Conservation (phyloP, 2,113 vertebrate species). For the Symphodus melops region DNA sequence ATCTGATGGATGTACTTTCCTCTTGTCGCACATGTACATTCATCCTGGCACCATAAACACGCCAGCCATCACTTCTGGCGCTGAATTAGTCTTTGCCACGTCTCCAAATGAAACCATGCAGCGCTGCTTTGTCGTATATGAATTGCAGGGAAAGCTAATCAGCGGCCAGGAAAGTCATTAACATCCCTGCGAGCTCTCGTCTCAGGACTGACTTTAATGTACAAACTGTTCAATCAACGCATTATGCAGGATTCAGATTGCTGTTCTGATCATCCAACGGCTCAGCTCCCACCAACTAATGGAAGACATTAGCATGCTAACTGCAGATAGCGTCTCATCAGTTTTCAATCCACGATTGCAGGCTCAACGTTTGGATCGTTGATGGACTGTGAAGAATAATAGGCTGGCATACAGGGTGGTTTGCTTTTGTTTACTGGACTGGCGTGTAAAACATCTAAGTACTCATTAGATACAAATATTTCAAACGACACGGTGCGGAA, state of each 20-base stretch:
- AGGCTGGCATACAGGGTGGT: slow-evolving; percentile 42
- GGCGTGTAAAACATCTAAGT: slow-evolving; percentile 54
- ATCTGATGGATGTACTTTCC: slow-evolving; percentile 74
- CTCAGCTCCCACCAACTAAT: slow-evolving; percentile 71
- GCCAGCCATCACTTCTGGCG: slow-evolving; percentile 41
- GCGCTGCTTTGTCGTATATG: slow-evolving; percentile 55
- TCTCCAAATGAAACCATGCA: slow-evolving; percentile 59
- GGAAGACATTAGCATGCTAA: slow-evolving; percentile 76
- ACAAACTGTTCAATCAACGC: slow-evolving; percentile 77
- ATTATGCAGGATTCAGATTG: slow-evolving; percentile 69
- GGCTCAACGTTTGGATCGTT: slow-evolving; percentile 49
- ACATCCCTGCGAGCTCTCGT: slow-evolving; percentile 65
- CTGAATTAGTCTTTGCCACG: slow-evolving; percentile 53
- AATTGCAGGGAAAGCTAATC: slow-evolving; percentile 70
- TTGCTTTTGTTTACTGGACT: slow-evolving; percentile 54
- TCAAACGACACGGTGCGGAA: slow-evolving; percentile 18
- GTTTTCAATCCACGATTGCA: slow-evolving; percentile 63
- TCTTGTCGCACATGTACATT: slow-evolving; percentile 54
- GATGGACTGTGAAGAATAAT: slow-evolving; percentile 72
- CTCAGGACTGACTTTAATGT: slow-evolving; percentile 72
- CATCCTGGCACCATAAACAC: slow-evolving; percentile 56
- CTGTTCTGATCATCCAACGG: slow-evolving; percentile 71
- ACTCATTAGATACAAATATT: slow-evolving; percentile 56
- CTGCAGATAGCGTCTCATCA: slow-evolving; percentile 67
- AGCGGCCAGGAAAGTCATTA: slow-evolving; percentile 75